A percentile compares a stretch with the other conserved stretches of the same genome.
Evolutionary conservation across 2,888 invertebrate genomes (phyloP).

Genomic region (Drosophila engyochracea): DNA sequence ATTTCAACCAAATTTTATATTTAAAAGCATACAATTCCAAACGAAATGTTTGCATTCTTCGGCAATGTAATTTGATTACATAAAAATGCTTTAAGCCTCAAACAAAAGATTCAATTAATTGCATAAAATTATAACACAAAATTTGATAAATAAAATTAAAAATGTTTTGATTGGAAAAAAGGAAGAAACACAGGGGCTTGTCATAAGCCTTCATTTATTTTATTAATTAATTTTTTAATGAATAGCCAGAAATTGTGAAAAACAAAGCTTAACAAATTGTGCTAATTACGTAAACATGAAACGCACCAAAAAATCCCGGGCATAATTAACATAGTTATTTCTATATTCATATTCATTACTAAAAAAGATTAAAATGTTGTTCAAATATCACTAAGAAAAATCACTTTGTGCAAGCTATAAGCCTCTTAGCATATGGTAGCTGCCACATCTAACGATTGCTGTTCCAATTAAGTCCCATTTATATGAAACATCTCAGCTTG

Average conservation of each 20-base stretch:
- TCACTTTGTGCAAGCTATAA: neutral
- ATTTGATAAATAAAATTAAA: neutral
- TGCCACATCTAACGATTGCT: conserved; percentile 3
- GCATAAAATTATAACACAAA: neutral
- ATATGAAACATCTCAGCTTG: neutral
- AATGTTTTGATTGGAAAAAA: neutral
- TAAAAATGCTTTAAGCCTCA: neutral
- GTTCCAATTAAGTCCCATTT: conserved; percentile 11
- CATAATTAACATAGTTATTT: conserved; percentile 2
- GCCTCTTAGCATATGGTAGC: conserved; percentile 2
- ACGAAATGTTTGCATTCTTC: neutral
- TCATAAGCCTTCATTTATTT: neutral
- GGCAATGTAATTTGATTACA: neutral
- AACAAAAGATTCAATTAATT: neutral
- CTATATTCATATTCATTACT: neutral
- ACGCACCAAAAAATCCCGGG: neutral
- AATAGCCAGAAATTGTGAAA: neutral
- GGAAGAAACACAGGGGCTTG: neutral
- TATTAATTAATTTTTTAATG: neutral
- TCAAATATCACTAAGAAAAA: neutral
- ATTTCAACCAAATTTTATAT: neutral
- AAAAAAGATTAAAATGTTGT: neutral
- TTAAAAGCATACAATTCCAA: neutral
- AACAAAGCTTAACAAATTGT: neutral
- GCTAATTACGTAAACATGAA: neutral